Base-by-base conservation (phyloP, 2,888 invertebrate genomes). In the Salpingus planirostris region DNA sequence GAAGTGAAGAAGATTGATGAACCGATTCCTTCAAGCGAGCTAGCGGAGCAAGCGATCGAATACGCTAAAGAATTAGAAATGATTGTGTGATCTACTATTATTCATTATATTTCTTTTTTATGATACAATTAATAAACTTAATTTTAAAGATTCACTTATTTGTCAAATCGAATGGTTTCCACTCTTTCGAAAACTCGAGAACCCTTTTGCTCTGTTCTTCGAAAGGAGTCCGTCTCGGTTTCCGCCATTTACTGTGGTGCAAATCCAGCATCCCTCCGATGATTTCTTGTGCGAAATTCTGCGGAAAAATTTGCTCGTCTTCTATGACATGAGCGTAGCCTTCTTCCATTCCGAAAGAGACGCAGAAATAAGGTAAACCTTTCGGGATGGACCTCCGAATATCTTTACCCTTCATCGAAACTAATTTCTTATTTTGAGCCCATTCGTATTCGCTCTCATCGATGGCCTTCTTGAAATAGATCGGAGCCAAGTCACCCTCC, bases 321-420 rank as follows among this genome's bases (percentile, higher is more conserved):
- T 98, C 97, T 52, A 98, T 91, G 0, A 97, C 88, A 67, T 98
- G 97, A 26, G 93, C 97, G 68, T 84, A 97, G 1, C 97, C 97
- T 29, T 81, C 77, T 24, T 85, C 78, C 68, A 82, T 77, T 11
- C 90, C 95, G 69, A 97, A 97, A 62, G 90, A 83, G 0, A 98
- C 85, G 68, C 83, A 79, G 64, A 98, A 93, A 62, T 97, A 98
- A 1, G 96, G 87, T 43, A 98, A 73, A 0, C 91, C 92, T 64
- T 88, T 91, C 0, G 97, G 98, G 39, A 98, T 68, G 8, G 85
- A 78, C 55, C 74, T 76, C 23, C 90, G 73, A 12, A 97, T 70
- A 58, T 84, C 76, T 56, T 80, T 84, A 5, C 68, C 68, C 38
- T 53, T 56, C 3, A 90, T 62, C 28, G 83, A 77, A 1, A 91